Base-by-base conservation (phyloP, 2,797 vertebrate genomes). In the Tenualosa ilisha region DNA sequence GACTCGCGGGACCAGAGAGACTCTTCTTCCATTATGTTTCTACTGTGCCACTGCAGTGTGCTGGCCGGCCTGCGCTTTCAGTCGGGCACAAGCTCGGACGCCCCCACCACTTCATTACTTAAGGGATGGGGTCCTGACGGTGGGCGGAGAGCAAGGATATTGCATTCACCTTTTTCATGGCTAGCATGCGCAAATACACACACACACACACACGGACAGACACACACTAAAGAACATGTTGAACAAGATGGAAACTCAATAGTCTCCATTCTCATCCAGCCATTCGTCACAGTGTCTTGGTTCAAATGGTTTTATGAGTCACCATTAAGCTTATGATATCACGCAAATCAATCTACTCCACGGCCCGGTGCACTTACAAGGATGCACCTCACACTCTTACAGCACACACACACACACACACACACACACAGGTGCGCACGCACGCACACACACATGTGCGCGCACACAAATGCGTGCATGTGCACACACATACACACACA, bases 271-370 rank as follows among this genome's bases (percentile, higher is more conserved):
- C 31, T 43, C 68, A 6, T 43, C 68, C 68, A 75, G 15, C 37
- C 31, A 75, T 75, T 75, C 37, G 68, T 75, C 68, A 75, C 68
- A 75, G 68, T 12, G 68, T 40, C 37, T 43, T 37, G 13, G 13
- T 75, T 20, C 68, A 75, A 43, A 75, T 75, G 68, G 4, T 40
- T 75, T 43, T 75, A 75, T 43, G 37, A 43, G 37, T 75, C 37
- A 20, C 43, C 68, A 75, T 75, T 75, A 75, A 20, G 37, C 68
- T 75, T 75, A 75, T 75, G 68, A 75, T 75, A 75, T 75, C 68
- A 75, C 37, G 68, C 68, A 43, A 75, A 75, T 75, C 68, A 75
- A 75, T 75, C 68, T 75, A 75, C 68, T 43, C 68, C 68, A 43
- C 15, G 15, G 68, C 37, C 37, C 15, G 1, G 12, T 15, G 24